Percentiles rank a stretch among this genome's conserved stretches.
Evolutionary conservation across 2,797 vertebrate genomes (phyloP).

Genomic region (Gymnocypris eckloni): DNA sequence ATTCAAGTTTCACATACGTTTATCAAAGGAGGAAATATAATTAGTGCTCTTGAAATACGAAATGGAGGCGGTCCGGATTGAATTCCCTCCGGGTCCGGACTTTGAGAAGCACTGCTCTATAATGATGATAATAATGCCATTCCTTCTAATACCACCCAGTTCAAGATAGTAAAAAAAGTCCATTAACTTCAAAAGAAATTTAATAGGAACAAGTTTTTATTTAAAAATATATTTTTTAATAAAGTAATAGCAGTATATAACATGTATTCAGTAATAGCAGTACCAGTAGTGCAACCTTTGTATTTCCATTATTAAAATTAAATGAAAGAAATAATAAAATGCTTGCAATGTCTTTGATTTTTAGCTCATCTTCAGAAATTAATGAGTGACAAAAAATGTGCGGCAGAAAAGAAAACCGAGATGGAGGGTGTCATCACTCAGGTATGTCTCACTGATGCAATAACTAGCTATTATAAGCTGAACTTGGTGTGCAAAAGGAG

Average conservation of each 20-base stretch:
- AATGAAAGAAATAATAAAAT: not conserved
- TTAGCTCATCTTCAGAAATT: constrained; percentile 95
- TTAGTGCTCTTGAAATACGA: too few species aligned
- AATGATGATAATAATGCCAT: not conserved
- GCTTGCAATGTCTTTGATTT: constrained; percentile 33
- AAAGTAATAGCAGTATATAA: too few species aligned
- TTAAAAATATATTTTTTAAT: not conserved
- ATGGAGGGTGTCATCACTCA: constrained; percentile 94
- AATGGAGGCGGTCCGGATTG: too few species aligned
- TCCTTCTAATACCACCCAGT: not conserved
- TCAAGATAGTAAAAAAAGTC: not conserved
- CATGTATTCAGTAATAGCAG: not conserved
- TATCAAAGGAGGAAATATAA: too few species aligned
- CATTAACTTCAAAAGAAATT: not conserved
- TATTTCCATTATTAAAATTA: not conserved
- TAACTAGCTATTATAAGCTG: not conserved
- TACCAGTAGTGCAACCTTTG: not conserved
- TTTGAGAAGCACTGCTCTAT: too few species aligned
- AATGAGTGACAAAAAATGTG: constrained; percentile 97
- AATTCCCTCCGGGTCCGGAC: too few species aligned
- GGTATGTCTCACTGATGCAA: constrained; percentile 73
- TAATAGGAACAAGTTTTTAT: not conserved
- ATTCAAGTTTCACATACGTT: too few species aligned
- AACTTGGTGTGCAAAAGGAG: not conserved
- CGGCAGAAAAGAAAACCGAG: constrained; percentile 89